Conservation (phyloP, 2,888 invertebrate genomes). For the Perizoma affinitatum region DNA sequence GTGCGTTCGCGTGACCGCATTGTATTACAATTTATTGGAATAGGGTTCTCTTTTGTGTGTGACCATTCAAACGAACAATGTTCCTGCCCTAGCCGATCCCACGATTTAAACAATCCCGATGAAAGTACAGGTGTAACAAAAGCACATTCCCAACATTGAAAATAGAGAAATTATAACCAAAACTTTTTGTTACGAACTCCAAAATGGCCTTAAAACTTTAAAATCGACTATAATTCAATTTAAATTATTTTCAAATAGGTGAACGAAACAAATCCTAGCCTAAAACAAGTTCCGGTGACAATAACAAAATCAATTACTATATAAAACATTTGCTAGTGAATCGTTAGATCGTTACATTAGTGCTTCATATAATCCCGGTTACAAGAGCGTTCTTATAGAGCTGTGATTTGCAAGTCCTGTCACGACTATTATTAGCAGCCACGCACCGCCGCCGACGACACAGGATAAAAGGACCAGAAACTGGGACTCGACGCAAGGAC, state of each 20-base stretch:
- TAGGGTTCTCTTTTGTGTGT: conserved; percentile 61
- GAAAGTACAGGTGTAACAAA: conserved; percentile 48
- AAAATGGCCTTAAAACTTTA: conserved; percentile 48
- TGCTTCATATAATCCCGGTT: conserved; percentile 31
- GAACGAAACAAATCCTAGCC: conserved; percentile 35
- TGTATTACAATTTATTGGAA: conserved; percentile 60
- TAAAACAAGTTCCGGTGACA: conserved; percentile 40
- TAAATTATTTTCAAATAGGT: conserved; percentile 67
- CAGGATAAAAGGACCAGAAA: conserved; percentile 76
- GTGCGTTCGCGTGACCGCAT: conserved; percentile 63
- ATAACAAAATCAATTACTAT: conserved; percentile 37
- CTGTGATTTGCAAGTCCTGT: conserved; percentile 47
- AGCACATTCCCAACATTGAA: conserved; percentile 15
- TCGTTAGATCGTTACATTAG: conserved; percentile 48
- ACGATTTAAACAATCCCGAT: conserved; percentile 52
- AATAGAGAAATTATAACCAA: conserved; percentile 24
- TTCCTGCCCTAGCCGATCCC: conserved; percentile 61
- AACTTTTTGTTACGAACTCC: conserved; percentile 25
- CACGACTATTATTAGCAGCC: conserved; percentile 67
- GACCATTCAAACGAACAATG: conserved; percentile 60
- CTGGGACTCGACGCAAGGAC: conserved; percentile 79
- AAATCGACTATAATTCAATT: conserved; percentile 60
- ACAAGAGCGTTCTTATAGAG: conserved; percentile 34
- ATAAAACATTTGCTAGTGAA: conserved; percentile 42
- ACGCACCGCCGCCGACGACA: conserved; percentile 66